Percentiles rank a stretch among this genome's conserved stretches.
These are phyloP conservation scores for Unio delphinus DNA, from an alignment of 2,888 invertebrate species.

Conservation along the genomic window DNA sequence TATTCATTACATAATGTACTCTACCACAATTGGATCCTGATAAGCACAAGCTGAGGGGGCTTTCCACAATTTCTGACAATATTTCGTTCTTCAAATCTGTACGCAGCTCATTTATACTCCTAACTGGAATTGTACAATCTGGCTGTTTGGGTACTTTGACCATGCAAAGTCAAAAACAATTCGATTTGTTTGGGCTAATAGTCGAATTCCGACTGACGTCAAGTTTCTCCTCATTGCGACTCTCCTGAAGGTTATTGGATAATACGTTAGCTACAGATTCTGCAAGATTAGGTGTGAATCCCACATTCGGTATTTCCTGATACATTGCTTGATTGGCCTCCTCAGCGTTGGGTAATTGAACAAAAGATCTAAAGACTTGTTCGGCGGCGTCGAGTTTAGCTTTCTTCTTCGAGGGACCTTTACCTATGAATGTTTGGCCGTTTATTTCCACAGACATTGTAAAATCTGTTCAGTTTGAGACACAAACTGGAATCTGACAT, in stretches of 20 bases:
- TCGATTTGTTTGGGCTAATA: not conserved
- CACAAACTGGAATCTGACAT: conserved; percentile 83
- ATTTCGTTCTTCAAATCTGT: conserved; percentile 78
- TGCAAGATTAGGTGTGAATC: conserved; percentile 74
- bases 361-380: conserved; percentile 58
- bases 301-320: conserved; percentile 66
- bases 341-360: conserved; percentile 72
- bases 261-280: conserved; percentile 32
- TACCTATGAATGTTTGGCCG: conserved; percentile 77
- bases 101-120: conserved; percentile 88
- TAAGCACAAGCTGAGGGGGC: conserved; percentile 84
- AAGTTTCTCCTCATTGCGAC: not conserved
- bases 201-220: too few species aligned
- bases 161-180: conserved; percentile 26
- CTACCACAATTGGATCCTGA: conserved; percentile 74
- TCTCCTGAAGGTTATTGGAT: conserved; percentile 60
- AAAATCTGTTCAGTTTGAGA: conserved; percentile 86
- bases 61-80: conserved; percentile 75
- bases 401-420: conserved; percentile 80
- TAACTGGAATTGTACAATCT: conserved; percentile 81
- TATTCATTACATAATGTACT: conserved; percentile 81
- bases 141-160: conserved; percentile 31
- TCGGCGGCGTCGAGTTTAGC: conserved; percentile 80
- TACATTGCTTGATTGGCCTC: conserved; percentile 73
- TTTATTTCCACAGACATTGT: conserved; percentile 83